Evolutionary conservation across 1,140 invertebrate genomes (phyloP), one percentile per base, ranked within the genome.

Genomic region (Hypsibius dujardini): DNA sequence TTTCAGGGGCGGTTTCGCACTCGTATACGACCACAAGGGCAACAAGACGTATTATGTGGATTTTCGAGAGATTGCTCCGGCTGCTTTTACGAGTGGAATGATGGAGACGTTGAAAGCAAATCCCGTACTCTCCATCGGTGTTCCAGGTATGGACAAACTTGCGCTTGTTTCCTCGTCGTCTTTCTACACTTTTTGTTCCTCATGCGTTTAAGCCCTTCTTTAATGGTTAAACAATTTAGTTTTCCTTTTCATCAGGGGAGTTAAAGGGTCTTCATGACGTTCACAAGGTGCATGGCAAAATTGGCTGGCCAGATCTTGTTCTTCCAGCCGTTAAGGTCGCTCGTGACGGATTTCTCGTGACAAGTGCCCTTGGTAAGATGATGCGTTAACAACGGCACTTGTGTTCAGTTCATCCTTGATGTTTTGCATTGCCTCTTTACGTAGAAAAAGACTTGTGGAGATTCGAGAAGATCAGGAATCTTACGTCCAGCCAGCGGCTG

Each of bases 1-100:
- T 78, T 80, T 46, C 75, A 89, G 88, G 70, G 87, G 86, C 75
- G 88, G 88, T 46, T 84, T 86, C 59, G 80, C 88, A 75, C 79
- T 90, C 75, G 82, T 88, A 74, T 86, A 88, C 79, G 84, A 86
- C 77, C 87, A 86, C 75, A 81, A 82, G 73, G 78, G 77, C 45
- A 75, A 79, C 70, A 75, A 77, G 47, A 74, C 78, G 74, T 81
- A 84, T 46, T 75, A 80, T 40, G 79, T 86, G 46, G 83, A 86
- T 78, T 86, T 86, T 75, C 77, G 77, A 74, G 75, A 75, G 74
- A 70, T 69, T 69, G 76, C 72, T 69, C 76, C 74, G 47, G 59
- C 67, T 70, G 70, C 60, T 47, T 71, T 74, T 56, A 75, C 7
- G 60, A 69, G 7, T 56, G 72, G 71, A 71, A 45, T 71, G n/a